These are phyloP conservation scores for Arenaria interpres DNA, from an alignment of 2,113 vertebrate species.

Conservation along the genomic window DNA sequence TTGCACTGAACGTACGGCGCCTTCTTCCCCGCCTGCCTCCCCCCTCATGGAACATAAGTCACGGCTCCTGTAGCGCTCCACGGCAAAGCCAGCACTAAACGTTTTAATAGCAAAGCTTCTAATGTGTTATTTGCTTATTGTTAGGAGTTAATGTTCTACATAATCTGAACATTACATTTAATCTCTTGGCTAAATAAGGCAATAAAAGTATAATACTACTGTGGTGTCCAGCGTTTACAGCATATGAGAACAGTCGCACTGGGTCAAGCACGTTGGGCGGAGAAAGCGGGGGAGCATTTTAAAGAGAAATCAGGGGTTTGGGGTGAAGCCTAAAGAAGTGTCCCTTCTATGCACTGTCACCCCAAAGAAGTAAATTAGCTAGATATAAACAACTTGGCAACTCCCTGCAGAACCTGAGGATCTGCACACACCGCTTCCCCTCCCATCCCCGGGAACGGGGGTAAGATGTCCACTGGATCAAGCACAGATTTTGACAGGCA, in stretches of 20 bases:
- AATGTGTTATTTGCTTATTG: constrained; percentile 48
- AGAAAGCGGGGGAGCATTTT: not conserved
- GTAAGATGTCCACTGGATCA: fast-evolving
- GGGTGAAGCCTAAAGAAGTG: not conserved
- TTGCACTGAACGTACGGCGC: fast-evolving
- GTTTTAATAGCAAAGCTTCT: constrained; percentile 4
- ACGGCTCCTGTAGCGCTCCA: not conserved
- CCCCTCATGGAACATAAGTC: not conserved
- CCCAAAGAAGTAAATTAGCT: not conserved
- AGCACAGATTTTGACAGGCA: fast-evolving
- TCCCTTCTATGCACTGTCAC: not conserved
- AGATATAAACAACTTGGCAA: not conserved
- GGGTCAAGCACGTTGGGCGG: not conserved
- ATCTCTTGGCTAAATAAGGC: constrained; percentile 46
- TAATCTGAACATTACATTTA: constrained; percentile 56
- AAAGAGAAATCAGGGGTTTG: not conserved
- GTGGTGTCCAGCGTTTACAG: not conserved
- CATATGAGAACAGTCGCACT: fast-evolving
- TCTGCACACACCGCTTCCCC: fast-evolving
- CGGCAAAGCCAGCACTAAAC: not conserved
- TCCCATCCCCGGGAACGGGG: not conserved
- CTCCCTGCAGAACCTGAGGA: not conserved
- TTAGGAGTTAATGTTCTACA: constrained; percentile 34
- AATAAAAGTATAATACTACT: not conserved
- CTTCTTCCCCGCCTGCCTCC: not conserved